Evolutionary conservation across 2,888 invertebrate species (phyloP).

Genomic region (Diplolepis rosae): DNA sequence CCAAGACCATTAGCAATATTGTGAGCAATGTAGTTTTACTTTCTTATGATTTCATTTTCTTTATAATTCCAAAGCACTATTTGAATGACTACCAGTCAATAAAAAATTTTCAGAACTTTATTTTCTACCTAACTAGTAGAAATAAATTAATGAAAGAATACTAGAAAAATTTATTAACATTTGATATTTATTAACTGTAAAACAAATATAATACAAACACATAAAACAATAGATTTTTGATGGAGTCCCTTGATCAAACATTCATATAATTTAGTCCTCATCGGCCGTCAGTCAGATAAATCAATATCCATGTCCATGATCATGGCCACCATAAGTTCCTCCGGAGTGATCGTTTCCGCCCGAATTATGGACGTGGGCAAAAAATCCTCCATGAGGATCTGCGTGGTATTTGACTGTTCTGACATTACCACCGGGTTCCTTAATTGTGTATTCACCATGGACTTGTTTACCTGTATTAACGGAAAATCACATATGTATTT

Average conservation of each 20-base stretch:
- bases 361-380: constrained; percentile 68
- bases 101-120: too few relatives aligned
- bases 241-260: background rate
- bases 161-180: background rate
- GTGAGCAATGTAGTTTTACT: too few relatives aligned
- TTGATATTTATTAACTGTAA: background rate
- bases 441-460: constrained; percentile 68
- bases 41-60: too few relatives aligned
- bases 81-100: too few relatives aligned
- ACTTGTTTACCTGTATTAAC: constrained; percentile 50
- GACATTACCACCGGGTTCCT: constrained; percentile 70
- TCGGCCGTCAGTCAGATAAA: background rate
- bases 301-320: constrained; percentile 46
- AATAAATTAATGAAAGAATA: background rate
- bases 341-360: constrained; percentile 67
- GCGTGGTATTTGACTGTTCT: constrained; percentile 66
- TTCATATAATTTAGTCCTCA: background rate
- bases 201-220: constrained; percentile 11
- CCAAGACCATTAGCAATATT: too few relatives aligned
- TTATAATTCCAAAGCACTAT: too few relatives aligned
- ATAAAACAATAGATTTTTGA: background rate
- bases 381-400: constrained; percentile 70
- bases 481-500: background rate
- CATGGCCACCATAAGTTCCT: constrained; percentile 63
- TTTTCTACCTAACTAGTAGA: too few relatives aligned